Conservation (phyloP, 2,797 vertebrate species). For the Notolepis coatsorum region DNA sequence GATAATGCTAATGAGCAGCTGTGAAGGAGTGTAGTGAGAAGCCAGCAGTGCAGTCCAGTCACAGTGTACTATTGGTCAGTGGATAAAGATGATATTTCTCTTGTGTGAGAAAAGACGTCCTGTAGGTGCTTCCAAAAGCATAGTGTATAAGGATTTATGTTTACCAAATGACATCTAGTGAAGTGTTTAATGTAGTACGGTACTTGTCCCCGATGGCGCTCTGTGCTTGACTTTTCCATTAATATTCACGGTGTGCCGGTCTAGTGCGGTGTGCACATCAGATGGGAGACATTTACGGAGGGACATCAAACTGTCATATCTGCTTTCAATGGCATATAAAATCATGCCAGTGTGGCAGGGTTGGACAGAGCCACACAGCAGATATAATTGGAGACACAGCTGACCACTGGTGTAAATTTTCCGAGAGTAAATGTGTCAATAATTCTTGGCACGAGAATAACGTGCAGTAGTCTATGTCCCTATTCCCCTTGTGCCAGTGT, state of each 20-base stretch:
- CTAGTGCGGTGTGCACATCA: constrained; percentile 18
- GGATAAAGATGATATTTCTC: too few relatives aligned
- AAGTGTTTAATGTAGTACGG: constrained; percentile 1
- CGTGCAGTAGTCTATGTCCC: constrained; percentile 8
- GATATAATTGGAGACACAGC: constrained; percentile 33
- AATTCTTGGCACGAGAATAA: constrained; percentile 29
- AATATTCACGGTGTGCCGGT: constrained; percentile 27
- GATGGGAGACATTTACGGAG: constrained; percentile 31
- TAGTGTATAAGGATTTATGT: constrained; percentile 1
- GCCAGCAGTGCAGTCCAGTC: too few relatives aligned
- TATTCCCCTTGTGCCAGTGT: constrained; percentile 24
- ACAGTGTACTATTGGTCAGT: too few relatives aligned
- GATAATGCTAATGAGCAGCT: too few relatives aligned
- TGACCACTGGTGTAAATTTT: constrained; percentile 42
- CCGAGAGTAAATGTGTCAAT: constrained; percentile 39
- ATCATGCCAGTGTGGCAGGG: constrained; percentile 24
- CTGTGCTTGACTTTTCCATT: constrained; percentile 9
- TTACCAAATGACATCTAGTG: constrained; percentile 3
- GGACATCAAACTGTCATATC: constrained; percentile 34
- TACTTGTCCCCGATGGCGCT: not conserved
- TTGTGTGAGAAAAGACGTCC: not conserved
- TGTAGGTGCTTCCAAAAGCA: not conserved
- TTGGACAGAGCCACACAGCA: constrained; percentile 22
- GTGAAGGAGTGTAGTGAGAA: too few relatives aligned
- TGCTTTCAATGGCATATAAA: constrained; percentile 32